phyloP scores from a whole-genome alignment of 2,113 vertebrate genomes.

The Dolichotis patagonum region DNA sequence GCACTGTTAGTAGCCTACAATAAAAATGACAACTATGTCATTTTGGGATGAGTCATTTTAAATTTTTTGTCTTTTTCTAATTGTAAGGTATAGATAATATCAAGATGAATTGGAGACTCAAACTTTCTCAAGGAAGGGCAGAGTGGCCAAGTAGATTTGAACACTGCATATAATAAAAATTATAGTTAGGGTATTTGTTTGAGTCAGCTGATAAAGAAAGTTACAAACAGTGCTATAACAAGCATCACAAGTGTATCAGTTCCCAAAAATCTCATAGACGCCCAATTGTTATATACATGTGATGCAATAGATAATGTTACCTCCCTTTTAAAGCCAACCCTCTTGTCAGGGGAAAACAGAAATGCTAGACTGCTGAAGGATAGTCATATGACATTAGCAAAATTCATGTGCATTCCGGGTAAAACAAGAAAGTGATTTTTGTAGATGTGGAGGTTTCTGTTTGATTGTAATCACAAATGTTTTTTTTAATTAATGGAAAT shows the following conservation, averaged over 20 bases:
- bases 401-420: background rate
- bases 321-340: background rate
- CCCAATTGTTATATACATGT: background rate
- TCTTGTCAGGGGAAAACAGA: background rate
- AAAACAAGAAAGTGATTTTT: background rate
- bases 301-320: background rate
- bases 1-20: background rate
- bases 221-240: background rate
- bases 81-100: background rate
- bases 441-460: background rate
- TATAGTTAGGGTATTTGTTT: background rate
- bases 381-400: background rate
- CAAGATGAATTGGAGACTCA: background rate
- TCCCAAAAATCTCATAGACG: background rate
- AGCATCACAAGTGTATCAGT: background rate
- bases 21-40: background rate
- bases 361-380: background rate
- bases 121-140: background rate
- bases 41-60: background rate
- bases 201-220: background rate
- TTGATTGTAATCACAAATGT: background rate
- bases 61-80: conserved; percentile 30
- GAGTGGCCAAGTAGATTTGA: background rate
- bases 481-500: background rate
- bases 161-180: background rate